Evolutionary conservation across 2,797 vertebrate species (phyloP), one percentile per base, ranked within the genome.

Genomic region (Hemibagrus guttatus): DNA sequence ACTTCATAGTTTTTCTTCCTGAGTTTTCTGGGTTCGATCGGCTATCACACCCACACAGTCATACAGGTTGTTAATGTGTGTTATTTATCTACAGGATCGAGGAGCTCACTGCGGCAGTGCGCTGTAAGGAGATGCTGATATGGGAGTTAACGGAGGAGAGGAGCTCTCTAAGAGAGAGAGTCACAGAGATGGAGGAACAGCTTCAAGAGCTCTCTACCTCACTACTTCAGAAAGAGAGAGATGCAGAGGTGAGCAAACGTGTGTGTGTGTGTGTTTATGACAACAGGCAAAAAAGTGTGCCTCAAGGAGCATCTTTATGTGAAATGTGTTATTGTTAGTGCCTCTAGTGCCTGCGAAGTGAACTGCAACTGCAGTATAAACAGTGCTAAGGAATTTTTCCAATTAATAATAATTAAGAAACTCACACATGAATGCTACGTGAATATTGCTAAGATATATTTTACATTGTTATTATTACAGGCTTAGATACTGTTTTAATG

Each of bases 81-180:
- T 74, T 84, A n/a, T 26, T 54, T 85, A 9, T 80, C 54, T 75
- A 31, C 61, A 94, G 94, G 85, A 97, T 98, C 0, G 92, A 97
- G 88, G 96, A 97, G 90, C 93, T 98, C 93, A 95, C 91, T 21
- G 94, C 89, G 87, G 95, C 96, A 13, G 95, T 98, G 84, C 88
- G 83, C 46, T 89, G 93, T 90, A 97, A 97, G 89, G 96, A 97
- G 84, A 93, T 81, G 31, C 69, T 94, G 0, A 94, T 97, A 85
- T 92, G 92, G 5, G 94, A 95, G 80, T 94, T 98, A 80, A 95
- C 93, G 0, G 94, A 91, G 5, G 96, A 97, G 91, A 97, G 96
- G 87, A 89, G 31, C 0, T 86, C 89, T 1, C 92, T 94, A 81
- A 93, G 92, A 4, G 76, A 90, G 56, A 91, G 93, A 72, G 93